Conservation (phyloP, 2,113 vertebrate species). For the Haliaeetus leucogaster region DNA sequence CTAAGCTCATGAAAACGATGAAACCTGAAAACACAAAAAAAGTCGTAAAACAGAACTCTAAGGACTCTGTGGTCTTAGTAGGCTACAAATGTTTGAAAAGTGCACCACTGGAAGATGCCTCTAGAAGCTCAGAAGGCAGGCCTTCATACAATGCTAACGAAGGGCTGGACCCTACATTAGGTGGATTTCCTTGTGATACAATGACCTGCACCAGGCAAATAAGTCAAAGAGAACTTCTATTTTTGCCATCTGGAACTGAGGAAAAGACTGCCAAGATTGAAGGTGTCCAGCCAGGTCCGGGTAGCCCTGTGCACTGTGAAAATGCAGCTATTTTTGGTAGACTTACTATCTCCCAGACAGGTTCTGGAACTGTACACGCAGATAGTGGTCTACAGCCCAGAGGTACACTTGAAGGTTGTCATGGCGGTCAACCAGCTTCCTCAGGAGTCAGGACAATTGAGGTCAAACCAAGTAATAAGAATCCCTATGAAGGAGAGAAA, state of each 20-base stretch:
- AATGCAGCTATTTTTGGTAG: conserved; percentile 69
- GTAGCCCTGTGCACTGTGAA: conserved; percentile 69
- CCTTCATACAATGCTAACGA: conserved; percentile 72
- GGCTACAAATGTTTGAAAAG: conserved; percentile 94
- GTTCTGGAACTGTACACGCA: conserved; percentile 72
- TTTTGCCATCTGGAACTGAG: conserved; percentile 66
- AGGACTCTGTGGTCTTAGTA: conserved; percentile 94
- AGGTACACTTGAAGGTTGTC: conserved; percentile 56
- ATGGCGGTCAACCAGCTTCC: conserved; percentile 48
- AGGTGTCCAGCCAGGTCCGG: conserved; percentile 49
- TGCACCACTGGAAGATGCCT: conserved; percentile 74
- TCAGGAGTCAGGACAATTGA: conserved; percentile 68
- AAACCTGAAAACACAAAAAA: conserved; percentile 94
- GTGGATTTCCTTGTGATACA: conserved; percentile 70
- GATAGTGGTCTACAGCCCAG: conserved; percentile 55
- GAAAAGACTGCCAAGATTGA: conserved; percentile 70
- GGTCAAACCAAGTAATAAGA: conserved; percentile 77
- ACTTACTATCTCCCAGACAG: conserved; percentile 76
- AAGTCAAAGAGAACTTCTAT: conserved; percentile 71
- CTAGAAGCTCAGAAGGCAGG: conserved; percentile 80
- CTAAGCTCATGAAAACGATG: conserved; percentile 92
- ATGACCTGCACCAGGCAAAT: conserved; percentile 74
- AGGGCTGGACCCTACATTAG: conserved; percentile 73
- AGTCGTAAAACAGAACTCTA: conserved; percentile 88
- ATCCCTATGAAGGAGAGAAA: conserved; percentile 79